Evolutionary conservation across 2,888 invertebrate genomes (phyloP), one percentile per base, ranked within the genome.

Genomic region (Thymelicus acteon): DNA sequence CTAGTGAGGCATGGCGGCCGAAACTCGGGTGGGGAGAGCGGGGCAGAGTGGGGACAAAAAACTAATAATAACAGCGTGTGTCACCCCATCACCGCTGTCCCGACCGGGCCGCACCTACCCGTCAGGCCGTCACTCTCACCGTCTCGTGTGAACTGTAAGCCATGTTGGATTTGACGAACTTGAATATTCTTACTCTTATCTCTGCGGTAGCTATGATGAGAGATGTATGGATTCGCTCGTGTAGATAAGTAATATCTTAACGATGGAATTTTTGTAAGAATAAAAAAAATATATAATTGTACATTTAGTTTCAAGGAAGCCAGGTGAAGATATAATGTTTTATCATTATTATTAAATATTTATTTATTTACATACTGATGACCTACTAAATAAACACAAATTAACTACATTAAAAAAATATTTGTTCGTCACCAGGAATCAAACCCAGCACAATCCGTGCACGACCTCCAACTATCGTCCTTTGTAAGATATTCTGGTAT

Each of bases 31-130:
- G 85, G 86, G 87, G 84, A 77, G 81, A 80, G 81, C 77, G 82
- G 83, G 80, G 82, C 65, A 63, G 85, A 82, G 90, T 85, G 89
- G 90, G 89, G 87, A 88, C 89, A 91, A 92, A 93, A 92, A 92
- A 92, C 93, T 93, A 93, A 93, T 93, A 93, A 93, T 93, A 93
- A 92, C 92, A 86, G 86, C 80, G 85, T 82, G 81, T 81, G 90
- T 92, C 92, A 92, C 93, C 92, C 92, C 89, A 89, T 90, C 90
- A 88, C 83, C 81, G 85, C 81, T 82, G 83, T 85, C 85, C 86
- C 85, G 85, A 83, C 82, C 81, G 80, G 77, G 86, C 85, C 85
- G 86, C 89, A 84, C 85, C 87, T 85, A 84, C 86, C 85, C 85
- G 85, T 85, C 85, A 86, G 83, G 86, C 85, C 85, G 85, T 85